Base-by-base conservation (phyloP, 2,113 vertebrate species). In the Onychostruthus taczanowskii region DNA sequence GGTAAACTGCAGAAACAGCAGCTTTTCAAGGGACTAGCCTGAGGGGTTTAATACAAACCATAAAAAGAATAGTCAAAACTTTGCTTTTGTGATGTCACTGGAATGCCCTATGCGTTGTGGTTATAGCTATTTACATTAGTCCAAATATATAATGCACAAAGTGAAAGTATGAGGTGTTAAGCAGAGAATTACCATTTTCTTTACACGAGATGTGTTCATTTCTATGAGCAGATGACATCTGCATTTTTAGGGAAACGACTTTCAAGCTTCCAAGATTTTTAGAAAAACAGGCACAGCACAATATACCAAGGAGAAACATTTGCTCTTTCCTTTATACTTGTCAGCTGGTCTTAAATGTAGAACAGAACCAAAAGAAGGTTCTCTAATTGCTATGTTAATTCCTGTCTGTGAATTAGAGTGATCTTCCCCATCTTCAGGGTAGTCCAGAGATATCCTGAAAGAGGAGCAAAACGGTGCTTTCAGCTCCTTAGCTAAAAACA, bases 71-170 rank as follows among this genome's bases (percentile, higher is more conserved):
- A 92, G 63, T 76, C 58, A 93, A 92, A 93, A 84, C 18, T 91
- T 85, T 84, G 39, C 22, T 90, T 73, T 61, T 49, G 50, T 78
- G 67, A 76, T 88, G 50, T 91, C 63, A 56, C 30, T 90, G 79
- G 62, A 85, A 12, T 87, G 35, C 22, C 78, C 87, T 83, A 5
- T 37, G 49, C 62, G 37, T 94, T 94, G 79, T 92, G 72, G 88
- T 90, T 74, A 30, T 67, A 74, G 59, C n/a, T 69, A 64, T 92
- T 90, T 90, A 49, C 59, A 44, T 92, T 74, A 92, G 85, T 95
- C 88, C 53, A 94, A 97, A 96, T 96, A 50, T 74, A 14, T 62
- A 70, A 63, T 86, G 63, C 43, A 80, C 43, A 80, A 80, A 3
- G 50, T 83, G 75, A 24, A 87, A 80, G 10, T 58, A 80, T 62